Evolutionary conservation across 2,888 invertebrate genomes (phyloP), one percentile per base, ranked within the genome.

Genomic region (Cephus nigrinus): DNA sequence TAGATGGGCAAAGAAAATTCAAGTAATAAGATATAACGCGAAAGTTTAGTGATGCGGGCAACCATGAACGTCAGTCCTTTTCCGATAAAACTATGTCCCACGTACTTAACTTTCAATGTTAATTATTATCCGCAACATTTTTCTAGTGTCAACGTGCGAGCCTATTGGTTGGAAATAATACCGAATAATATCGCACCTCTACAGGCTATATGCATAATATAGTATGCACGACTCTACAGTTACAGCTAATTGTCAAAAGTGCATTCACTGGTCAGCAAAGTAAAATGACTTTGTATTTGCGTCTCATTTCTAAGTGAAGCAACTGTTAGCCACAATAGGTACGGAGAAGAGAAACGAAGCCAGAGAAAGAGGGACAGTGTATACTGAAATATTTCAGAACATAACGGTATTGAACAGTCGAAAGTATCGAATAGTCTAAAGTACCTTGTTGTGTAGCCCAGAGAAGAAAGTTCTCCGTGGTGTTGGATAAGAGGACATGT

Each of bases 401-500:
- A 30, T 32, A 71, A 32, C 71, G 71, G 71, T 71, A 32, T 12
- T 15, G 9, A 71, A 30, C 11, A 30, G 32, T 15, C 31, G 33
- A 31, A 33, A 71, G 33, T 33, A 71, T 33, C 15, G 32, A 55
- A 23, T 23, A 12, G 55, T 55, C 2, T 15, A 1, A 55, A 23
- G 31, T 88, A 90, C 90, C 90, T 90, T 88, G 32, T 87, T 82
- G 74, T 88, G 90, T 81, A 90, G 85, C 82, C 88, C 88, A 78
- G 88, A 88, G 84, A 90, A 87, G 82, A 90, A 88, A 76, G 90
- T 87, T 74, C 90, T 88, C 82, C 90, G 87, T 74, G 88, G 88
- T 73, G 89, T 82, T 78, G 91, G 87, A 82, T 90, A 90, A 82
- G 90, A 87, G 82, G 89, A 88, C 91, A 91, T 91, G 86, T 88